Conservation (phyloP, 2,888 invertebrate genomes). For the Pteria penguin region DNA sequence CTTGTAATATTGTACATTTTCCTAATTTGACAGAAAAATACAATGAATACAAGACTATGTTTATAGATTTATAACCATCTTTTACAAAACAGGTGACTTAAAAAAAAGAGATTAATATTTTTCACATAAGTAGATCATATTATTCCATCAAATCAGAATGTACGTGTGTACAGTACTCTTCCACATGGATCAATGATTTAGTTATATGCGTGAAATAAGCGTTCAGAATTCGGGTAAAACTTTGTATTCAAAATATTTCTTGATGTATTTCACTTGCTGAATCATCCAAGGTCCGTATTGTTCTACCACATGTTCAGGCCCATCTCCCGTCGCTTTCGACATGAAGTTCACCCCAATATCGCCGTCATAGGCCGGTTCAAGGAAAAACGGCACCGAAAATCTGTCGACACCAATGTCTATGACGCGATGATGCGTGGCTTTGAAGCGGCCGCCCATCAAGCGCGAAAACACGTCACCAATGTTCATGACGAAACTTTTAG, state of each 20-base stretch:
- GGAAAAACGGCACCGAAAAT: conserved; percentile 62
- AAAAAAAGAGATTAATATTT: too few species aligned
- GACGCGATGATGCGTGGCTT: conserved; percentile 62
- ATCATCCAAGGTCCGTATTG: conserved; percentile 35
- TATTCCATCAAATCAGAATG: too few species aligned
- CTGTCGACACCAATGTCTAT: conserved; percentile 57
- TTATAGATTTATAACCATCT: too few species aligned
- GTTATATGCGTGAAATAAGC: too few species aligned
- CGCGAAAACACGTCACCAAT: conserved; percentile 63
- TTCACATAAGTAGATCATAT: too few species aligned
- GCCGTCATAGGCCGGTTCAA: conserved; percentile 58
- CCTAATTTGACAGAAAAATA: too few species aligned
- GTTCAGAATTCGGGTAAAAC: conserved; percentile 51
- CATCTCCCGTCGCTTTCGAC: conserved; percentile 46
- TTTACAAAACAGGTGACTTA: too few species aligned
- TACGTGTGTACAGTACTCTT: too few species aligned
- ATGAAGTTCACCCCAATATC: conserved; percentile 59
- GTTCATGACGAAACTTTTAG: conserved; percentile 63
- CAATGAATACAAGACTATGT: too few species aligned
- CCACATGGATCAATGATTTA: too few species aligned
- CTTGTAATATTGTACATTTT: too few species aligned
- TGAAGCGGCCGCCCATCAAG: conserved; percentile 60
- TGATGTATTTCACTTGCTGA: conserved; percentile 33
- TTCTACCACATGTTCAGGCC: conserved; percentile 50
- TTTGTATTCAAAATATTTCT: conserved; percentile 59